Percentiles rank a stretch among this genome's conserved stretches.
Evolutionary conservation across 2,113 vertebrate genomes (phyloP).

Genomic region (Pelusios castaneus): DNA sequence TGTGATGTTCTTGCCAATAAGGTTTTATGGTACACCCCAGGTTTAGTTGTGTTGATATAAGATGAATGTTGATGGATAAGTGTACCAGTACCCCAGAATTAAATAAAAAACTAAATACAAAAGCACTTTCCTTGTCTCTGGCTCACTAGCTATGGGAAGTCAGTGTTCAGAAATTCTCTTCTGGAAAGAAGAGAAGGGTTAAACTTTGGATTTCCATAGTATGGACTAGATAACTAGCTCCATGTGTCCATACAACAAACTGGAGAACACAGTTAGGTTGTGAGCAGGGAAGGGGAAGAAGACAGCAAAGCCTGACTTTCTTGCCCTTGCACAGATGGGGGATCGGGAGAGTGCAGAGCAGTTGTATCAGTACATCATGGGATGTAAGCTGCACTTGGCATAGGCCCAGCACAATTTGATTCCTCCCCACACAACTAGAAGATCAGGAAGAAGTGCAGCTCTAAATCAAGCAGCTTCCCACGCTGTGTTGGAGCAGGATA

Average conservation of each 20-base stretch:
- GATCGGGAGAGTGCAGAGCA: neutral
- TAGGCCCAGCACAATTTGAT: neutral
- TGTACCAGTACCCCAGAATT: neutral
- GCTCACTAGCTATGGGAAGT: neutral
- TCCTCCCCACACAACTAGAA: neutral
- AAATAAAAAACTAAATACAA: too few relatives aligned
- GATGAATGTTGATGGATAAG: neutral
- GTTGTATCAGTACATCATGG: neutral
- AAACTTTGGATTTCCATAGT: neutral
- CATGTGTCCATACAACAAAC: neutral
- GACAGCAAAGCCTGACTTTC: neutral
- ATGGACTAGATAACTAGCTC: neutral
- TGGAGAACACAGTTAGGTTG: neutral
- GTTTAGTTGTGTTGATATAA: neutral
- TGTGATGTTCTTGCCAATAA: neutral
- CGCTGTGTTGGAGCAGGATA: rapidly evolving
- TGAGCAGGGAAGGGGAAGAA: neutral
- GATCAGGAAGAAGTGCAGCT: neutral
- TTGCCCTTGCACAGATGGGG: neutral
- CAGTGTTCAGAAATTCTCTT: neutral
- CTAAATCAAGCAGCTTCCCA: neutral
- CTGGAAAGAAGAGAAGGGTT: neutral
- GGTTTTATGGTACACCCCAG: neutral
- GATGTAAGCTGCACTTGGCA: neutral
- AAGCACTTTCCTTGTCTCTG: neutral